Base-by-base conservation (phyloP, 2,797 vertebrate species). In the Lithobates pipiens region DNA sequence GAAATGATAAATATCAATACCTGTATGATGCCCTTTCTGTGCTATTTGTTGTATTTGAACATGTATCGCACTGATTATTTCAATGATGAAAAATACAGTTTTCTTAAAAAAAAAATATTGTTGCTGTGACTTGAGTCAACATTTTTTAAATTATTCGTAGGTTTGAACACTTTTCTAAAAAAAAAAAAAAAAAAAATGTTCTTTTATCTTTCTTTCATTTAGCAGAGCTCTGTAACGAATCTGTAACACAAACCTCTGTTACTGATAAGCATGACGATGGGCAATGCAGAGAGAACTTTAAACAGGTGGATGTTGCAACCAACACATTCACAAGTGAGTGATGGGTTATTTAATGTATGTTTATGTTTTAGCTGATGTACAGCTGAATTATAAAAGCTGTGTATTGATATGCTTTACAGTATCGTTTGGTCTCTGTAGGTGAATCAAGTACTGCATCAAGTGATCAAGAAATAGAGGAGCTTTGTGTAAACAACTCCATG, bases 401-500 rank as follows among this genome's bases (percentile, higher is more conserved):
- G 25, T 69, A 21, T 3, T 23, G 27, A 29, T 50, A 0, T n/a
- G 3, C 25, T 7, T 36, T 29, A 27, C 13, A 27, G n/a, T 61
- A 10, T 29, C 18, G n/a, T 9, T 39, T 73, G 32, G 1, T 63
- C 54, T 42, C 3, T 29, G 25, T 42, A 81, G 79, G 44, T 63
- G 79, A 81, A 61, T 63, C 36, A 29, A 42, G 13, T 25, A 54
- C n/a, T 36, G 32, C 11, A 36, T n/a, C 68, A 11, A 15, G n/a
- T 63, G 50, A 15, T 72, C 46, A 73, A 27, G 32, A 23, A 61
- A n/a, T 21, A 73, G 79, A 81, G 9, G 79, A 81, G 32, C 54
- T 50, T 8, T 81, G 57, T 73, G 79, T n/a, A 15, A 7, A 39
- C 2, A 63, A 39, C 3, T 18, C 68, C 3, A 61, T 50, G 79